These are phyloP conservation scores for Leptura quadrifasciata DNA, from an alignment of 2,888 invertebrate species.

Conservation along the genomic window DNA sequence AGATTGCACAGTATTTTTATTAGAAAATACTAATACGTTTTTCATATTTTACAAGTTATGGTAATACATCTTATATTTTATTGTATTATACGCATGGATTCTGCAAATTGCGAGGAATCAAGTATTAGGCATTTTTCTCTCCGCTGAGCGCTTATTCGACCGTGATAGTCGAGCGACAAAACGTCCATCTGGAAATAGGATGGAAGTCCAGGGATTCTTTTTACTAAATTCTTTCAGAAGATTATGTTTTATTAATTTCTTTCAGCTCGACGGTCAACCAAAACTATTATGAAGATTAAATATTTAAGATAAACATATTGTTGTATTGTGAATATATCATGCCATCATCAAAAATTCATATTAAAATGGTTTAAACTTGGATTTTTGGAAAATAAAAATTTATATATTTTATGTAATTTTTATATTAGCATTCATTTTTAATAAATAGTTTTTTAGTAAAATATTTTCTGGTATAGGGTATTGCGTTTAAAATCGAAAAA, in stretches of 20 bases:
- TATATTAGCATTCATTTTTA: too few species aligned
- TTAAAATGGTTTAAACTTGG: too few species aligned
- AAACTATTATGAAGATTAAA: neutral
- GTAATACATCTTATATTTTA: neutral
- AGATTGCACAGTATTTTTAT: too few species aligned
- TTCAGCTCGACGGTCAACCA: neutral
- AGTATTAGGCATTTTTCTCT: slow-evolving; percentile 20
- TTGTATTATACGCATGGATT: neutral
- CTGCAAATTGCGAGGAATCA: neutral
- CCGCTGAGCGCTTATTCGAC: slow-evolving; percentile 13
- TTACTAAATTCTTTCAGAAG: neutral
- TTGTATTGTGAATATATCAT: too few species aligned
- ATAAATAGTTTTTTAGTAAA: too few species aligned
- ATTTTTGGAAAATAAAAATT: too few species aligned
- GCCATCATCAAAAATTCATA: too few species aligned
- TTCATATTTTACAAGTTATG: neutral
- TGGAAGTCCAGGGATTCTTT: slow-evolving; percentile 2
- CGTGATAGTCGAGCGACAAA: slow-evolving; percentile 14
- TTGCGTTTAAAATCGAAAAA: too few species aligned
- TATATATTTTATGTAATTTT: too few species aligned
- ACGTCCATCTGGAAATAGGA: slow-evolving; percentile 15
- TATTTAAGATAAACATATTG: too few species aligned
- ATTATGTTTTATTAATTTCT: neutral
- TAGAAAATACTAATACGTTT: too few species aligned
- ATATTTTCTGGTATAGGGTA: too few species aligned